Conservation (phyloP, 2,888 invertebrate species). For the Azorinus chamasolen region DNA sequence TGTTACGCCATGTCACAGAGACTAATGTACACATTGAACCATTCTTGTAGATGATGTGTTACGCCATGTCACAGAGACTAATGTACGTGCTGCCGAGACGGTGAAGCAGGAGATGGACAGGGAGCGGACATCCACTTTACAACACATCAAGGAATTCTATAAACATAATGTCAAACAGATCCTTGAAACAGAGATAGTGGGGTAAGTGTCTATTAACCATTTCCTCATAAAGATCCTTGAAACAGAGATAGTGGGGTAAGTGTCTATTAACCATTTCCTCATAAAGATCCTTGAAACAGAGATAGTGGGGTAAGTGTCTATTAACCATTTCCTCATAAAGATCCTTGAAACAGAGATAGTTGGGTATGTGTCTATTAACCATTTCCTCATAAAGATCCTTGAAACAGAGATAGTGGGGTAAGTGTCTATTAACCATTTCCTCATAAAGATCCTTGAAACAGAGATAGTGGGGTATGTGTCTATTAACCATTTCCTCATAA, state of each 20-base stretch:
- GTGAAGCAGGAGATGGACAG: constrained; percentile 75
- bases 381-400: no score
- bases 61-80: constrained; percentile 79
- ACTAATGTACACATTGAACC: no score
- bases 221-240: constrained; percentile 71
- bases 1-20: no score
- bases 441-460: no score
- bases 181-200: constrained; percentile 69
- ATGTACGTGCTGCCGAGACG: constrained; percentile 76
- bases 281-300: constrained; percentile 71
- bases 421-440: no score
- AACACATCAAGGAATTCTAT: constrained; percentile 72
- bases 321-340: constrained; percentile 66
- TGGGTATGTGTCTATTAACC: constrained; percentile 52
- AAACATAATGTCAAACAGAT: constrained; percentile 70
- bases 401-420: no score
- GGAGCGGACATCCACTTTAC: constrained; percentile 72
- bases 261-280: constrained; percentile 63
- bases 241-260: constrained; percentile 71
- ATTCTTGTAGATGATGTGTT: constrained; percentile 73
- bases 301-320: constrained; percentile 65
- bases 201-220: constrained; percentile 66
- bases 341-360: constrained; percentile 69
- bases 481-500: no score
- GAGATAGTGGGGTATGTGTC: no score